Evolutionary conservation across 2,113 vertebrate species (phyloP), one percentile per base, ranked within the genome.

Genomic region (Esox niger): DNA sequence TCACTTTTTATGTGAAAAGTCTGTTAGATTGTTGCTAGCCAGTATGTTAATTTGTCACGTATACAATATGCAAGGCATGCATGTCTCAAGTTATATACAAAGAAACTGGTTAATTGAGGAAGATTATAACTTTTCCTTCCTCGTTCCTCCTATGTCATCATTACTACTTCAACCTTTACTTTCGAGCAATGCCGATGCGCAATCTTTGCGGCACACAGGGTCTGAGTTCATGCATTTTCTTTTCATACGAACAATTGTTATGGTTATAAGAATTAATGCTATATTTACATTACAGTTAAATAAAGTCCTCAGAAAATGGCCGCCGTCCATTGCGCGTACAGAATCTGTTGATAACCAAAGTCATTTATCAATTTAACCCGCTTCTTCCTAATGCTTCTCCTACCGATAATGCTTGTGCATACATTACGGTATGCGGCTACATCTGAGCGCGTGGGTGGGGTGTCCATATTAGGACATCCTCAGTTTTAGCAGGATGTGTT

Each of bases 361-460:
- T 66, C 31, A 2, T 9, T 66, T 11, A 13, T 70, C 27, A 62
- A n/a, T n/a, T n/a, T n/a, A n/a, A 33, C 43, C 57, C 21, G 64
- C 46, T 35, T 74, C 66, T 68, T 52, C 27, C 46, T 83, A 87
- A 89, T 87, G 86, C 81, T 83, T 75, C 72, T 78, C n/a, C 13
- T 75, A 62, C 30, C 29, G 11, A 33, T 25, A 31, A 59, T 35
- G 54, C 33, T 29, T 13, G 6, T 58, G n/a, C n/a, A n/a, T n/a
- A n/a, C n/a, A n/a, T n/a, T n/a, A 54, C 43, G 17, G 66, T 35
- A 21, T 5, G 9, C 10, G 4, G n/a, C 35, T 63, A 43, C 11
- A 4, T 66, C 47, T 47, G n/a, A 69, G 32, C 56, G 63, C 33
- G 54, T n/a, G n/a, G 47, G 47, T 43, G 17, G 13, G 38, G 15